Evolutionary conservation across 64 coral and sea anemone genomes (phyloP).

Genomic region (Pocillopora damicornis): DNA sequence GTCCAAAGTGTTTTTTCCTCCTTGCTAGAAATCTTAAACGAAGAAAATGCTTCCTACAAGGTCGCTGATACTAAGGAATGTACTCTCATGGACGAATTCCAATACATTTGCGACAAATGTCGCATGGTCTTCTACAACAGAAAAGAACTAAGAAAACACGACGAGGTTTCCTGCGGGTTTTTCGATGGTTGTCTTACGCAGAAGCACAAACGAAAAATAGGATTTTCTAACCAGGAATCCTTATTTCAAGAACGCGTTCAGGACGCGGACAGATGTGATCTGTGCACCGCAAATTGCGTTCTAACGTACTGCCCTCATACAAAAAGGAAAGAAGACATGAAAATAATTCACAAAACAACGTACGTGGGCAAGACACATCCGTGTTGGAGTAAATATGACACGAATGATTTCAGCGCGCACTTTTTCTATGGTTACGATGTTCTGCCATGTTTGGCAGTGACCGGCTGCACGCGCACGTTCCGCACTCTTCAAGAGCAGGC

Average conservation of each 20-base stretch:
- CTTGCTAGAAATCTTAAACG: conserved; percentile 47
- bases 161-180: conserved; percentile 75
- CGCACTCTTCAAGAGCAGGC: conserved; percentile 72
- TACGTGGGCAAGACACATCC: conserved; percentile 86
- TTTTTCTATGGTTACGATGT: conserved; percentile 82
- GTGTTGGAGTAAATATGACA: conserved; percentile 70
- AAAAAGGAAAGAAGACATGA: conserved; percentile 65
- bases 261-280: conserved; percentile 37
- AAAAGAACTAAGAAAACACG: conserved; percentile 50
- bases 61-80: conserved; percentile 39
- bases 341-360: conserved; percentile 52
- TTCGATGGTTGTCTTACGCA: conserved; percentile 68
- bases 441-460: conserved; percentile 72
- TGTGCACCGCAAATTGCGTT: conserved; percentile 69
- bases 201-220: conserved; percentile 22
- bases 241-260: conserved; percentile 5
- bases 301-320: conserved; percentile 61
- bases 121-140: conserved; percentile 53
- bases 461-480: conserved; percentile 66
- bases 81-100: conserved; percentile 65
- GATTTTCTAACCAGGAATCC: conserved; percentile 10
- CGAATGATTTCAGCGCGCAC: conserved; percentile 63
- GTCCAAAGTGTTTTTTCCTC: conserved; percentile 34
- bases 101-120: conserved; percentile 63
- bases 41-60: conserved; percentile 17